These are phyloP conservation scores for Tetramorium parvispinum DNA, from an alignment of 1,140 invertebrate genomes.

Conservation along the genomic window DNA sequence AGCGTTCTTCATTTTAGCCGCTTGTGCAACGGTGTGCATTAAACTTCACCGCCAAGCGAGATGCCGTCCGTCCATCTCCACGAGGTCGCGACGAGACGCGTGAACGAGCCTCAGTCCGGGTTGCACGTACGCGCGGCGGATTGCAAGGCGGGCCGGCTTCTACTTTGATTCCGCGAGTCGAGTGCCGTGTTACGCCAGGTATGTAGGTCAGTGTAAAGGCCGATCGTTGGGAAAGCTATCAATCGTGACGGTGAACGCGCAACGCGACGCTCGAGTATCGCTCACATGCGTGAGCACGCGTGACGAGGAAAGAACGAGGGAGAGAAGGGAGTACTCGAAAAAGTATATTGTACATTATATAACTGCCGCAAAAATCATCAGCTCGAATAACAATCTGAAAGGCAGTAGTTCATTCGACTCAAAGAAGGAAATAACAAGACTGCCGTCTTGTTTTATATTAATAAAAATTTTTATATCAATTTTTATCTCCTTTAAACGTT, in stretches of 20 bases:
- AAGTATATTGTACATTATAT: neutral
- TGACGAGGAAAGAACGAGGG: no score
- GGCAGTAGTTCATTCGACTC: neutral
- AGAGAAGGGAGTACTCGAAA: neutral
- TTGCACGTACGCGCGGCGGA: neutral
- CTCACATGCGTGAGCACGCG: neutral
- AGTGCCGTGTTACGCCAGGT: constrained; percentile 70
- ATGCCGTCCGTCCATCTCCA: neutral
- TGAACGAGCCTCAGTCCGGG: neutral
- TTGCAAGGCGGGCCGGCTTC: neutral
- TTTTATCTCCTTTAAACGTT: neutral
- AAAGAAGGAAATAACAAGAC: neutral
- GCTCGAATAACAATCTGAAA: neutral
- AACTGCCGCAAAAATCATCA: neutral
- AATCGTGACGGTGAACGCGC: constrained; percentile 34
- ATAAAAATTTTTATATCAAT: neutral
- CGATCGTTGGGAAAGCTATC: constrained; percentile 81
- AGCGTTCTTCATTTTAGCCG: neutral
- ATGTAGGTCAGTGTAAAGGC: constrained; percentile 85
- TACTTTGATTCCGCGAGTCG: neutral
- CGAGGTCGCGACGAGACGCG: neutral
- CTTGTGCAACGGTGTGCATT: constrained; percentile 13
- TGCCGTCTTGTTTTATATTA: neutral
- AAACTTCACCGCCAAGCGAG: constrained; percentile 5
- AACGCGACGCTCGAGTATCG: neutral